These are phyloP conservation scores for Himalopsyche kuldschensis DNA, from an alignment of 2,888 invertebrate species.

Conservation along the genomic window DNA sequence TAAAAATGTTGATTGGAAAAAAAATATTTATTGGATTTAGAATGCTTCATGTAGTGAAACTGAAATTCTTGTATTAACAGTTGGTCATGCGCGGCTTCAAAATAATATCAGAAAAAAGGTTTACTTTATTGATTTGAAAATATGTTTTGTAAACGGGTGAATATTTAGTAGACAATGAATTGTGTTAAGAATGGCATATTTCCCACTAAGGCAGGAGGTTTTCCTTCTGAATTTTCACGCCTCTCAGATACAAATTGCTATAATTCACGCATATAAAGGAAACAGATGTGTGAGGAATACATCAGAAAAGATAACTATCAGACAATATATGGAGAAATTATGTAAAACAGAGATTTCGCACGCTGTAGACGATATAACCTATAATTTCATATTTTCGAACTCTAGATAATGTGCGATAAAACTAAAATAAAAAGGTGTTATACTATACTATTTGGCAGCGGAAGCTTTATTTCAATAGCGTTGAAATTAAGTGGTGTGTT, in stretches of 20 bases:
- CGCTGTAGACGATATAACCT: slow-evolving; percentile 15
- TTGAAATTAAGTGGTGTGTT: no score
- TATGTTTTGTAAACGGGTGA: no score
- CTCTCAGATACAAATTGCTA: background rate
- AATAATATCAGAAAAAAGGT: no score
- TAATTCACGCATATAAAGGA: slow-evolving; percentile 1
- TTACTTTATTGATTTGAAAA: no score
- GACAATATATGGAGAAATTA: slow-evolving; percentile 30
- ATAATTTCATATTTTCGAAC: slow-evolving; percentile 38
- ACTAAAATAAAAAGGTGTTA: background rate
- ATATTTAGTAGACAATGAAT: background rate
- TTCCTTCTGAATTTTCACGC: background rate
- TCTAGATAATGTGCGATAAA: slow-evolving; percentile 12
- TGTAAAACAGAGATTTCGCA: slow-evolving; percentile 34
- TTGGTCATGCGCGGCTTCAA: no score
- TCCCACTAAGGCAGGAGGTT: background rate
- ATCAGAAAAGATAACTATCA: slow-evolving; percentile 27
- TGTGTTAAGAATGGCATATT: background rate
- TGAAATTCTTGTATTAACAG: no score
- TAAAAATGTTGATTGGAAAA: no score
- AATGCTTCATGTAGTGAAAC: no score
- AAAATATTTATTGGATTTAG: no score
- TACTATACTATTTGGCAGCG: background rate
- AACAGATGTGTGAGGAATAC: slow-evolving; percentile 14
- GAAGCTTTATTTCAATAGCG: background rate